Evolutionary conservation across 2,113 vertebrate genomes (phyloP).

Genomic region (Perca fluviatilis): DNA sequence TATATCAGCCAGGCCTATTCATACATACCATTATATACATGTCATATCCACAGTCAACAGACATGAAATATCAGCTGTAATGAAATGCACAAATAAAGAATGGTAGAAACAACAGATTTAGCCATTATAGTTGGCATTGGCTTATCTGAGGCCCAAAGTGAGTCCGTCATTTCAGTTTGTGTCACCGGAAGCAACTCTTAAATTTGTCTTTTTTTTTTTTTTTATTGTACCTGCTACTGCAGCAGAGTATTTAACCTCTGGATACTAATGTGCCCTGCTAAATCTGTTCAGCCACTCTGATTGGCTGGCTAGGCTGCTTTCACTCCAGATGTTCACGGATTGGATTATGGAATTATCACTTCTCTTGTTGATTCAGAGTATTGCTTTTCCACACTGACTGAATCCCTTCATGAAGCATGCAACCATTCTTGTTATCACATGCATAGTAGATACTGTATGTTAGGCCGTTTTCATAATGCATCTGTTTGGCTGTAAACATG

Average conservation of each 20-base stretch:
- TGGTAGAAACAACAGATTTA: not conserved
- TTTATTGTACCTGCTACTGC: slow-evolving; percentile 25
- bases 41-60: not conserved
- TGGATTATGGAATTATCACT: slow-evolving; percentile 77
- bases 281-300: slow-evolving; percentile 66
- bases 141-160: not conserved
- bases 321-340: slow-evolving; percentile 77
- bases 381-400: slow-evolving; percentile 58
- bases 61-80: not conserved
- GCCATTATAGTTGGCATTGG: not conserved
- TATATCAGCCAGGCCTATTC: not conserved
- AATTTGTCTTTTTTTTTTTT: slow-evolving; percentile 3
- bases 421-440: slow-evolving; percentile 25
- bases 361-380: slow-evolving; percentile 55
- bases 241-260: slow-evolving; percentile 37
- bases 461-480: not conserved
- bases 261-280: slow-evolving; percentile 44
- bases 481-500: not conserved
- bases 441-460: not conserved
- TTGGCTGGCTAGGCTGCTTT: slow-evolving; percentile 71
- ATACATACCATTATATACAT: not conserved
- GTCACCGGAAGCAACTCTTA: slow-evolving; percentile 8
- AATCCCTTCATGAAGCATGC: slow-evolving; percentile 32
- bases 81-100: slow-evolving; percentile 5
- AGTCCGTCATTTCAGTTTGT: not conserved